Conservation (phyloP, 2,113 vertebrate genomes). For the Corythaixoides concolor region DNA sequence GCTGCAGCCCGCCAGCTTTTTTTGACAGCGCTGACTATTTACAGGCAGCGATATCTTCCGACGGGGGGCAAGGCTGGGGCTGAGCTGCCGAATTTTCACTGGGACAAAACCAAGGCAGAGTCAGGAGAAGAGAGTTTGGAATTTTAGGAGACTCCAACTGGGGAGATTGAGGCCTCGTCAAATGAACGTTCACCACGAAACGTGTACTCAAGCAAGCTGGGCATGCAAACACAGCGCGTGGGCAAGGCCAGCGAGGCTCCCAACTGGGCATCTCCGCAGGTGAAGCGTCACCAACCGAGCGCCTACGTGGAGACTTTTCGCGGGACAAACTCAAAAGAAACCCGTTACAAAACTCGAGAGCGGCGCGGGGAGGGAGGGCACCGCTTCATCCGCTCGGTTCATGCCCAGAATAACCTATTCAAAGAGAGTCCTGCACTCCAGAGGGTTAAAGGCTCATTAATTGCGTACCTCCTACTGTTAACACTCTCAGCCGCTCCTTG, state of each 20-base stretch:
- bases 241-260: neutral
- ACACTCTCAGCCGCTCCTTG: slow-evolving; percentile 92
- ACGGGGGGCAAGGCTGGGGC: neutral
- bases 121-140: neutral
- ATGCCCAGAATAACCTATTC: slow-evolving; percentile 72
- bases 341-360: neutral
- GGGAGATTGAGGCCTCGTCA: neutral
- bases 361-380: neutral
- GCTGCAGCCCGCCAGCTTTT: neutral
- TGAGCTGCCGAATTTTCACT: neutral
- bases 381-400: slow-evolving; percentile 50
- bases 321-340: neutral
- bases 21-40: neutral
- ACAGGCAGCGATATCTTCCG: neutral
- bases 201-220: neutral
- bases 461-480: slow-evolving; percentile 97
- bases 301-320: neutral
- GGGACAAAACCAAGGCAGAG: neutral
- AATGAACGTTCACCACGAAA: neutral
- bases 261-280: neutral
- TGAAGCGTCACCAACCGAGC: neutral
- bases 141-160: neutral
- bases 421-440: slow-evolving; percentile 70
- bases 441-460: slow-evolving; percentile 62
- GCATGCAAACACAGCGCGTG: neutral